Conservation (phyloP, 2,797 vertebrate genomes). For the Paedocypris micromegethes region DNA sequence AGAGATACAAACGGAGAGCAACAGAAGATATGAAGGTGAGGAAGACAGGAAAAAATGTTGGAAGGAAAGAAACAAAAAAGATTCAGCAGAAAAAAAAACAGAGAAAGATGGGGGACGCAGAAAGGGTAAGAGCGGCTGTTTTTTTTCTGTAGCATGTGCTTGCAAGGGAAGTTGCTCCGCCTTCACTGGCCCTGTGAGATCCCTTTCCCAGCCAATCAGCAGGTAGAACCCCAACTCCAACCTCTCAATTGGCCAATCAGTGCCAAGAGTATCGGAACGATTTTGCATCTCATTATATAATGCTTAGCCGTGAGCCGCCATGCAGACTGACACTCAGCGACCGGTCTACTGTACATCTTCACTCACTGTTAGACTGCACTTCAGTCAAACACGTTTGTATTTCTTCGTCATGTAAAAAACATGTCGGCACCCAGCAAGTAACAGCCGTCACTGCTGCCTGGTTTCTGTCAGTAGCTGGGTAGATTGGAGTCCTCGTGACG, state of each 20-base stretch:
- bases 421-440: not conserved
- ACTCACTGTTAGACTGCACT: too few relatives aligned
- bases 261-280: slow-evolving; percentile 17
- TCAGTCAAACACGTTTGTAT: too few relatives aligned
- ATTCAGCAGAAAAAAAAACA: not conserved
- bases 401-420: not conserved
- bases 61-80: slow-evolving; percentile 24
- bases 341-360: not conserved
- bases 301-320: slow-evolving; percentile 40
- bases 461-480: slow-evolving; percentile 41
- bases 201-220: slow-evolving; percentile 41
- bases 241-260: slow-evolving; percentile 45
- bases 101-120: slow-evolving; percentile 7
- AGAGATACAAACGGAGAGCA: not conserved
- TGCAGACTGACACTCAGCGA: not conserved
- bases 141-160: slow-evolving; percentile 39
- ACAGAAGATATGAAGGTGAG: slow-evolving; percentile 13
- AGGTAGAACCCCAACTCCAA: slow-evolving; percentile 33
- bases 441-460: slow-evolving; percentile 22
- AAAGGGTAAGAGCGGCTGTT: slow-evolving; percentile 23
- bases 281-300: slow-evolving; percentile 52
- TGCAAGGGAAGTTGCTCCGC: slow-evolving; percentile 30
- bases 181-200: slow-evolving; percentile 23
- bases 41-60: slow-evolving; percentile 1
- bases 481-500: slow-evolving; percentile 43